Conservation (phyloP, 2,888 invertebrate species). For the Leptopilina drosophilae region DNA sequence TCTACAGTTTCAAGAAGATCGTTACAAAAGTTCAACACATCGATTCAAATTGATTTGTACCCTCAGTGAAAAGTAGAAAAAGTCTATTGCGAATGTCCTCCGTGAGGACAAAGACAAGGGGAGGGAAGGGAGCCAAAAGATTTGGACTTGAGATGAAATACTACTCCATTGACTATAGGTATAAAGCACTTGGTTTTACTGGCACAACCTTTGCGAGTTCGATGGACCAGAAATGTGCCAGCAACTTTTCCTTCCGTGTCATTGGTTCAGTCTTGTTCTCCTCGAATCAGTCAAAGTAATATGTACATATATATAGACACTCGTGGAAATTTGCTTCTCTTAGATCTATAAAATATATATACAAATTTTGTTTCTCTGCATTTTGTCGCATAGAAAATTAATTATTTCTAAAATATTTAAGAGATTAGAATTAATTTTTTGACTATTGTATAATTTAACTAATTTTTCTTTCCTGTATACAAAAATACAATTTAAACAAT, state of each 20-base stretch:
- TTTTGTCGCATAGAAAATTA: no score
- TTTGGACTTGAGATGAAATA: constrained; percentile 39
- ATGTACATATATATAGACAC: not conserved
- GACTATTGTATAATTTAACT: no score
- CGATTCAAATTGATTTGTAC: constrained; percentile 40
- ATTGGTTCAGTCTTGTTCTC: constrained; percentile 42
- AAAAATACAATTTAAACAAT: no score
- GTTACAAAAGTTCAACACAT: constrained; percentile 33
- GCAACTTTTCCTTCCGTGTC: constrained; percentile 48
- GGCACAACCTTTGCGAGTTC: constrained; percentile 46
- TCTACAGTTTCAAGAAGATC: constrained; percentile 12
- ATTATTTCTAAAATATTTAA: no score
- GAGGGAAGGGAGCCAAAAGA: constrained; percentile 17
- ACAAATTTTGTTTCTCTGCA: no score
- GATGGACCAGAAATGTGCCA: constrained; percentile 46
- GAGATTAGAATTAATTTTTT: no score
- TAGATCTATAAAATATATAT: no score
- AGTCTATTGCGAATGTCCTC: constrained; percentile 33
- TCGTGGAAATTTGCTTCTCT: no score
- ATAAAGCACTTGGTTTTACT: constrained; percentile 30
- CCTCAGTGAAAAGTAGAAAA: constrained; percentile 32
- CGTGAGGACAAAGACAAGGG: constrained; percentile 17
- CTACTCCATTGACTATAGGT: constrained; percentile 33
- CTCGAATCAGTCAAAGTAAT: constrained; percentile 9
- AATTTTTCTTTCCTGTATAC: no score